Conservation (phyloP, 2,113 vertebrate genomes). For the Entomyzon cyanotis region DNA sequence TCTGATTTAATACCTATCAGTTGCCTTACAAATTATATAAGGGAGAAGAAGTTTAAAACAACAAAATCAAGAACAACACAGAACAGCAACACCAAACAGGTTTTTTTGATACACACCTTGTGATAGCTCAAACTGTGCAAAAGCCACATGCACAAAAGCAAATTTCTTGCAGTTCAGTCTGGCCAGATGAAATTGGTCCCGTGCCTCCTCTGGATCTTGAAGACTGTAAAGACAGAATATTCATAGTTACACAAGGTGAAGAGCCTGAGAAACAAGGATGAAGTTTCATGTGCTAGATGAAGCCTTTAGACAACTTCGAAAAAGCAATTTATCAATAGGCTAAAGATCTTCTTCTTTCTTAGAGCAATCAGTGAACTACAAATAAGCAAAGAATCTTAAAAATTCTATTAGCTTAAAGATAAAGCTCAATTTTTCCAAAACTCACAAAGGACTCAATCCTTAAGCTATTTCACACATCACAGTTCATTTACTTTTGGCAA, state of each 20-base stretch:
- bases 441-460: not conserved
- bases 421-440: not conserved
- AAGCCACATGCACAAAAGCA: slow-evolving; percentile 92
- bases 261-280: not conserved
- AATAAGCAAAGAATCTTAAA: not conserved
- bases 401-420: not conserved
- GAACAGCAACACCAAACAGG: not conserved
- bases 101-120: slow-evolving; percentile 79
- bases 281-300: not conserved
- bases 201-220: slow-evolving; percentile 89
- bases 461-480: not conserved
- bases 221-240: slow-evolving; percentile 62
- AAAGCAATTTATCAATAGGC: not conserved
- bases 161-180: slow-evolving; percentile 90
- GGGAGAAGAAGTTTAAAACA: not conserved
- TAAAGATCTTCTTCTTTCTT: not conserved
- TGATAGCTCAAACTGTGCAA: slow-evolving; percentile 91
- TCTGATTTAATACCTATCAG: not conserved
- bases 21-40: not conserved
- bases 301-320: not conserved
- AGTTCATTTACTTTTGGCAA: not conserved
- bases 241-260: not conserved
- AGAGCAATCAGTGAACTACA: not conserved
- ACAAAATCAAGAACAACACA: not conserved
- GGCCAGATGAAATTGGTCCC: slow-evolving; percentile 90